Percentiles rank a stretch among this genome's conserved stretches.
Conservation (phyloP, 2,113 vertebrate genomes). For the Sciurus niger region DNA sequence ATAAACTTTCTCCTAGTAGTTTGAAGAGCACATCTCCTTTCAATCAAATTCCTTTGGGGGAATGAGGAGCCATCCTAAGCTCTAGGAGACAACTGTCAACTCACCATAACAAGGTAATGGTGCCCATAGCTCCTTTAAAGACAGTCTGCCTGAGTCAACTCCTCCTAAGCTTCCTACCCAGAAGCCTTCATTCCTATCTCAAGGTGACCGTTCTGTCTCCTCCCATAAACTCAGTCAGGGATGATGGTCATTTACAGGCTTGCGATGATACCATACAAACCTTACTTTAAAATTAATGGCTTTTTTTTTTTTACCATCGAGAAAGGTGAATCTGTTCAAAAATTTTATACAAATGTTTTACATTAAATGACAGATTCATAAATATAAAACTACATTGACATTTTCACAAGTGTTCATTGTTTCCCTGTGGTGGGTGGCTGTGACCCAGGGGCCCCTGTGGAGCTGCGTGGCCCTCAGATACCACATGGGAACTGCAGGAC, state of each 20-base stretch:
- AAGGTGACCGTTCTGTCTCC: neutral
- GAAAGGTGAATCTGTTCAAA: neutral
- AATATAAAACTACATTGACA: neutral
- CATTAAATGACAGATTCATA: neutral
- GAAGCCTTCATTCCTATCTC: too few species aligned
- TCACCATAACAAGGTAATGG: neutral
- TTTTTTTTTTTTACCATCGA: neutral
- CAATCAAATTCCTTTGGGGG: too few species aligned
- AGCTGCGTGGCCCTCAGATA: too few species aligned
- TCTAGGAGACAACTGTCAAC: neutral
- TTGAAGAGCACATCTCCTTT: neutral
- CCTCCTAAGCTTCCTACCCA: neutral
- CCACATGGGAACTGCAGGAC: too few species aligned
- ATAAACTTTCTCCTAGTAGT: neutral
- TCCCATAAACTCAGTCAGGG: neutral
- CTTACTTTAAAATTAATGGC: neutral
- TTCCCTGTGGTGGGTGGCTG: too few species aligned
- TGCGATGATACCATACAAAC: neutral
- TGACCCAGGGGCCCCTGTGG: too few species aligned
- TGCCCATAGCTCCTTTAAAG: neutral
- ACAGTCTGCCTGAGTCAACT: neutral
- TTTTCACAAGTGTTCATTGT: too few species aligned
- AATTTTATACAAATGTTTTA: neutral
- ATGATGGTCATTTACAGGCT: neutral
- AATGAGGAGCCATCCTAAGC: neutral